These are phyloP conservation scores for Ceryle rudis DNA, from an alignment of 2,797 vertebrate species.

Conservation along the genomic window DNA sequence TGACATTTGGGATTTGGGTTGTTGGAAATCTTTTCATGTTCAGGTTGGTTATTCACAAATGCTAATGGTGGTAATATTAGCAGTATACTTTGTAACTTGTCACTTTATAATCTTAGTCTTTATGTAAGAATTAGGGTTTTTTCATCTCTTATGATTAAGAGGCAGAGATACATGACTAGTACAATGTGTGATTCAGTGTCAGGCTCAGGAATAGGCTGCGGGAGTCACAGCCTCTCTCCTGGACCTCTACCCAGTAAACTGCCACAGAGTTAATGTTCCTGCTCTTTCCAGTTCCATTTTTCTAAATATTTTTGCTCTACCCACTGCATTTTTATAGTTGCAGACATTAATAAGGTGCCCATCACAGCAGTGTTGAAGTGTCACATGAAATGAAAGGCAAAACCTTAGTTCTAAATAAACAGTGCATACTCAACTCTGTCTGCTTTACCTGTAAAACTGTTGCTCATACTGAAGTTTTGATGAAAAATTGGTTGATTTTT, in stretches of 20 bases:
- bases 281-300: neutral
- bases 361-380: neutral
- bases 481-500: neutral
- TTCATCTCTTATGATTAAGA: neutral
- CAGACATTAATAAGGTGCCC: neutral
- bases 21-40: conserved; percentile 27
- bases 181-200: neutral
- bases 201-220: neutral
- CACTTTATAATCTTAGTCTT: neutral
- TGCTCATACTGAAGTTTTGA: neutral
- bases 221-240: neutral
- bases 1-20: neutral
- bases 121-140: neutral
- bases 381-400: neutral
- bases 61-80: neutral
- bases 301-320: neutral
- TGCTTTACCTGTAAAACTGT: neutral
- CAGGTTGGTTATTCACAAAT: neutral
- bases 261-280: neutral
- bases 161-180: neutral
- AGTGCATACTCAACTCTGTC: neutral
- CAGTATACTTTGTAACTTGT: neutral
- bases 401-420: neutral
- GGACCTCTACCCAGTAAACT: neutral
- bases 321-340: neutral